Evolutionary conservation across 2,797 vertebrate species (phyloP), one percentile per base, ranked within the genome.

Genomic region (Diceros bicornis): DNA sequence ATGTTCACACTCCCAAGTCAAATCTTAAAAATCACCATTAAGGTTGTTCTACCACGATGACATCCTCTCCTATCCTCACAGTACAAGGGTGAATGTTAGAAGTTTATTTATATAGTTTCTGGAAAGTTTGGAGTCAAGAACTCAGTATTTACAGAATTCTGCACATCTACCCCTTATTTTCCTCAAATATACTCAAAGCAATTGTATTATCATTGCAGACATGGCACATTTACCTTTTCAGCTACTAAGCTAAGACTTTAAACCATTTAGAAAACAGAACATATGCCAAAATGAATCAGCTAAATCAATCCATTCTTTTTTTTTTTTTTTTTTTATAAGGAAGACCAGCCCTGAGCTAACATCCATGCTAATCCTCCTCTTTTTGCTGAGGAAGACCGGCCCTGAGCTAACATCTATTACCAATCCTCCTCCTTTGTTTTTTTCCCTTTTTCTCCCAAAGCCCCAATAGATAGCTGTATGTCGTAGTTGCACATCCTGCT

Each of bases 11-110:
- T 18, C 14, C 2, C 52, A 75, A 12, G 25, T 32, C 37, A 47
- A 27, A 47, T 9, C 23, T 69, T 41, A 14, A 8, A 29, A 47
- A 50, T 7, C 5, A 5, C 6, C 52, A 72, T 18, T 85, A 62
- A 57, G 64, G 50, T 37, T 16, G 23, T 0, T 44, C 6, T 0
- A 2, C 12, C 1, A 1, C 2, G 37, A 55, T 6, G 2, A 0
- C 0, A 2, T 52, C 7, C n/a, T 78, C 32, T 55, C 1, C 5
- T 72, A 21, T 64, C 44, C 27, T 1, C 18, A 25, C 21, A 75
- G 18, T 4, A 0, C 66, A 18, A 5, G 1, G 5, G 4, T 4
- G 16, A 59, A 27, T 55, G 11, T 47, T n/a, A 23, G 57, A 55
- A 47, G 13, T 18, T 75, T 44, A 16, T 20, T 72, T 59, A 27